Percentiles rank a stretch among this genome's conserved stretches.
Conservation (phyloP, 2,113 vertebrate genomes). For the Misgurnus mizolepis region DNA sequence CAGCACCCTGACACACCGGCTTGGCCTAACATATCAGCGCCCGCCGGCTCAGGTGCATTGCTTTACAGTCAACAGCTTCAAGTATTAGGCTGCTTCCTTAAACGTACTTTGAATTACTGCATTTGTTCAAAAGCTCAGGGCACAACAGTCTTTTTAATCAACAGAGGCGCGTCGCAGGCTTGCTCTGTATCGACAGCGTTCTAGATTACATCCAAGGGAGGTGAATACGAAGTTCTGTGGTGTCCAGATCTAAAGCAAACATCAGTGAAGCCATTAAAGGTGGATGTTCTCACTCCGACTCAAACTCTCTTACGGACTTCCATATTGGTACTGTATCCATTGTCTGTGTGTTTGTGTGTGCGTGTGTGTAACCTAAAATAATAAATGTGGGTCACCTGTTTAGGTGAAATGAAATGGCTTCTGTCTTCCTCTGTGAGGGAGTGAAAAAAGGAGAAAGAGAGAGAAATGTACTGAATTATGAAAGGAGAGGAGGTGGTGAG, state of each 20-base stretch:
- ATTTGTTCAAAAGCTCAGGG: conserved; percentile 68
- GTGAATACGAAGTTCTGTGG: background rate
- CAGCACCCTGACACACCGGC: background rate
- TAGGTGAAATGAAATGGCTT: conserved; percentile 43
- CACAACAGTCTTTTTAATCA: conserved; percentile 65
- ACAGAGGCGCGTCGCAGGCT: conserved; percentile 51
- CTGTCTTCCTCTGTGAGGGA: conserved; percentile 44
- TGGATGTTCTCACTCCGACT: background rate
- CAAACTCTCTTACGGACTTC: background rate
- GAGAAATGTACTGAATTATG: conserved; percentile 37
- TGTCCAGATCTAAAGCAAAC: conserved; percentile 6
- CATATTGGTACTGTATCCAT: conserved; percentile 11
- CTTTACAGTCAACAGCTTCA: background rate
- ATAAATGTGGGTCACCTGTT: conserved; percentile 24
- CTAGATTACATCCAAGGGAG: conserved; percentile 17
- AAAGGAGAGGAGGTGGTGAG: background rate
- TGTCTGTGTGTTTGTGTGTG: conserved; percentile 2
- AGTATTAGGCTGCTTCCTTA: background rate
- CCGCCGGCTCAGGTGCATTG: background rate
- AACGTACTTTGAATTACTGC: conserved; percentile 36
- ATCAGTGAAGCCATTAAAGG: background rate
- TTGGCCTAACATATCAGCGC: background rate
- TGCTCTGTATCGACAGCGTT: conserved; percentile 29
- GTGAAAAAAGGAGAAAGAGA: conserved; percentile 31
- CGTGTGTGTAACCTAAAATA: conserved; percentile 1